Conservation (phyloP, 23 tunicate genomes). For the Clavelina lepadiformis region DNA sequence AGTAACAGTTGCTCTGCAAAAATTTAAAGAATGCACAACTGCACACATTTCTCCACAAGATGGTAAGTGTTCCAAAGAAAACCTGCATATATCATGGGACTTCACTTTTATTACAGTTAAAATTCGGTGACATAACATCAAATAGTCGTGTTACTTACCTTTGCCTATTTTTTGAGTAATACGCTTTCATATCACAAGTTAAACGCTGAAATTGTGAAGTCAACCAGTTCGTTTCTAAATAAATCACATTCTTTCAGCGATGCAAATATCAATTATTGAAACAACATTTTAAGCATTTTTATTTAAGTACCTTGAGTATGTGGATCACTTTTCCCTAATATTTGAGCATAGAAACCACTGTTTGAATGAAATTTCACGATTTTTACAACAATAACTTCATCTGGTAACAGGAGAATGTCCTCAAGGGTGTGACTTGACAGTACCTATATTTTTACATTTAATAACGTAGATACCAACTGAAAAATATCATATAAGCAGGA, state of each 20-base stretch:
- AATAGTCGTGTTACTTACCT: too few relatives aligned
- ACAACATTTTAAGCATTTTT: too few relatives aligned
- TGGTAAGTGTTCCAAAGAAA: background rate
- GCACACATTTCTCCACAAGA: conserved; percentile 12
- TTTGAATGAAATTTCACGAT: background rate
- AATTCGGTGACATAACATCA: too few relatives aligned
- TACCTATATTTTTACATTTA: too few relatives aligned
- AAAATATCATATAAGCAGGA: too few relatives aligned
- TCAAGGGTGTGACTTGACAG: conserved; percentile 12
- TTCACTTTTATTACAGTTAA: too few relatives aligned
- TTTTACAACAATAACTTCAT: conserved; percentile 4
- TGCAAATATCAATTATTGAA: too few relatives aligned
- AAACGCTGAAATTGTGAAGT: background rate
- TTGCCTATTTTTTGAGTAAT: conserved; percentile 1
- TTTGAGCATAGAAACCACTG: conserved; percentile 22
- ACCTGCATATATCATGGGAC: background rate
- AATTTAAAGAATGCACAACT: background rate
- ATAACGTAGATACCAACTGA: too few relatives aligned
- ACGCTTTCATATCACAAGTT: background rate
- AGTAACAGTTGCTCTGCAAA: background rate
- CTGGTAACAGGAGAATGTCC: background rate
- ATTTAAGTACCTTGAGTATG: too few relatives aligned
- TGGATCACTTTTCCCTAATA: background rate
- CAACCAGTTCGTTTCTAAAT: background rate
- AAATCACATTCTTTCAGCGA: too few relatives aligned